These are phyloP conservation scores for Penaeus vannamei DNA, from an alignment of 1,140 invertebrate genomes.

Conservation along the genomic window DNA sequence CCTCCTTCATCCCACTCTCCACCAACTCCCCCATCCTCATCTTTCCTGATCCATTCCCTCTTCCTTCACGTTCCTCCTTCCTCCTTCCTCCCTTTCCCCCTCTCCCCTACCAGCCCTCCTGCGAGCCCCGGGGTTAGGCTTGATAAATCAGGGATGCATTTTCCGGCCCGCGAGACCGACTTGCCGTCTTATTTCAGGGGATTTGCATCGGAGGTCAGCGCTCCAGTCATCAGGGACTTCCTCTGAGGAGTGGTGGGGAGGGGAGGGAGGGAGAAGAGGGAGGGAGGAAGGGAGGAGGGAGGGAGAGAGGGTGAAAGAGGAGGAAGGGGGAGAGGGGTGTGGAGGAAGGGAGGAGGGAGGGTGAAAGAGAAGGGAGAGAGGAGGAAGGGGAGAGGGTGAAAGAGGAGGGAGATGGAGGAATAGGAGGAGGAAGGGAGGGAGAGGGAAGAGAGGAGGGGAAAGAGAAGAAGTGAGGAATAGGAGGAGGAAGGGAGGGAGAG, in stretches of 20 bases:
- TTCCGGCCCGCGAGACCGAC: conserved; percentile 52
- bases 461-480: background rate
- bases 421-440: no score
- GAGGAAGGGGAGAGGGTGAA: background rate
- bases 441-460: background rate
- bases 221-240: conserved; percentile 43
- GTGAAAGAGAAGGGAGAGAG: background rate
- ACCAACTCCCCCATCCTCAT: background rate
- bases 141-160: conserved; percentile 62
- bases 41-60: background rate
- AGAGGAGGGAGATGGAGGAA: background rate
- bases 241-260: background rate
- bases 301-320: background rate
- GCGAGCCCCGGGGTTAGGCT: conserved; percentile 1
- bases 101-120: background rate
- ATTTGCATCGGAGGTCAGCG: conserved; percentile 61
- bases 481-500: background rate
- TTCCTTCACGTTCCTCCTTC: background rate
- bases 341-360: background rate
- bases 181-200: conserved; percentile 61
- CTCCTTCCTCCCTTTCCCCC: background rate
- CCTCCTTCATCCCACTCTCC: background rate
- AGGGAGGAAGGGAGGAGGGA: no score
- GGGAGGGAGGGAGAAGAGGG: no score
- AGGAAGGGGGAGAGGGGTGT: background rate